Evolutionary conservation across 2,888 invertebrate genomes (phyloP), one percentile per base, ranked within the genome.

Genomic region (Rhogogaster chlorosoma): DNA sequence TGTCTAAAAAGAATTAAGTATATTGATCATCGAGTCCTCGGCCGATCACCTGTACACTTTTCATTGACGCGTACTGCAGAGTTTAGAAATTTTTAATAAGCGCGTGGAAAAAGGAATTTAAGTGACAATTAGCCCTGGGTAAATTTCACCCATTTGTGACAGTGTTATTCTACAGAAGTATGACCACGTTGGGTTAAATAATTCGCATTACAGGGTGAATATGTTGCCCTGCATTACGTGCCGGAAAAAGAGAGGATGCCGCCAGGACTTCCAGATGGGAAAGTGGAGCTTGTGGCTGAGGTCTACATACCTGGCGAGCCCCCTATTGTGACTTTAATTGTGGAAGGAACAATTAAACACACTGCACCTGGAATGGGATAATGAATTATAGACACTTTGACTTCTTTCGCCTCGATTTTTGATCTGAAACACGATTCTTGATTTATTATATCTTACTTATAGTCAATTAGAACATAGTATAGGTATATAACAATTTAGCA

Each of bases 241-340:
- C 42, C 85, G 1, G 78, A 87, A 2, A 29, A 49, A 15, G 53
- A 84, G 0, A 75, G 75, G n/a, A 57, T 88, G 32, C 86, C 86
- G 57, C 64, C 87, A 10, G 86, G 84, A 22, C 2, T 86, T 38
- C 86, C 86, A 2, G 86, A 87, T 10, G 86, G 87, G 22, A 73
- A 67, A n/a, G 0, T 86, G 0, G 15, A 18, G 2, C 85, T 83
- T 12, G 7, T 0, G 4, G 45, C 83, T 0, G 29, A 7, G 4
- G 12, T 87, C 15, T 83, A 70, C 53, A 85, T 86, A 70, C 85
- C 86, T 18, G 88, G 84, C 36, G 49, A 87, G 36, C 70, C 84
- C 1, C 87, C 88, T 22, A 7, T 42, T 12, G 18, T 36, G 10
- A 36, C 4, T 15, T 0, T 64, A 3, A 10, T 15, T 18, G 7